These are phyloP conservation scores for Ctenopoma multispine DNA, from an alignment of 2,797 vertebrate species.

Conservation along the genomic window DNA sequence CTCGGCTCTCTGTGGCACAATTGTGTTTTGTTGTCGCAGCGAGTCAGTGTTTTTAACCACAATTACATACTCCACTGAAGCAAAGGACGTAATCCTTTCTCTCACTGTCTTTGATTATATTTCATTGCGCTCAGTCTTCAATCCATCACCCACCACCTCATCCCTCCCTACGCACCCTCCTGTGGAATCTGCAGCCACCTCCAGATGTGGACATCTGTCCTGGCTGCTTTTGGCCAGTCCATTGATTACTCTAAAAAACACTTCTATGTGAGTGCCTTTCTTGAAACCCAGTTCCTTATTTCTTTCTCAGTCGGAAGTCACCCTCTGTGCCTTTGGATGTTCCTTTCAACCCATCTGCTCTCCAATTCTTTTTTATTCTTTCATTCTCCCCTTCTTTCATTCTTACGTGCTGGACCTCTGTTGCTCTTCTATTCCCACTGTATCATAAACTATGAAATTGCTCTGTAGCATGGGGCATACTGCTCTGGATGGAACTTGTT, in stretches of 20 bases:
- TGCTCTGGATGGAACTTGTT: slow-evolving; percentile 48
- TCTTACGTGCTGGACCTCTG: slow-evolving; percentile 28
- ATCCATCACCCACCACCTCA: slow-evolving; percentile 8
- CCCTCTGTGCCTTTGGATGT: slow-evolving; percentile 37
- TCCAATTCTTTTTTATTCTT: slow-evolving; percentile 40
- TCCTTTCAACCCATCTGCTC: slow-evolving; percentile 47
- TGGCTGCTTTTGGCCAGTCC: slow-evolving; percentile 9
- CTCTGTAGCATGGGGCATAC: slow-evolving; percentile 8
- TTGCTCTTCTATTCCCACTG: slow-evolving; percentile 25
- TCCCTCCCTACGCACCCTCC: not conserved
- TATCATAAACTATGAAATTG: slow-evolving; percentile 47
- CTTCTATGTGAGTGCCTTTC: slow-evolving; percentile 2
- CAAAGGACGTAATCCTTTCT: slow-evolving; percentile 77
- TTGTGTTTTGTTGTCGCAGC: slow-evolving; percentile 73
- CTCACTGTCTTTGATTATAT: slow-evolving; percentile 74
- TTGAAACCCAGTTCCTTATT: slow-evolving; percentile 25
- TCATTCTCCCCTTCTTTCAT: slow-evolving; percentile 25
- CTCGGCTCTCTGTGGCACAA: slow-evolving; percentile 58
- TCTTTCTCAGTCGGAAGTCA: slow-evolving; percentile 10
- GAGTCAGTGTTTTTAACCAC: slow-evolving; percentile 54
- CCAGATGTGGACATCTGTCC: slow-evolving; percentile 28
- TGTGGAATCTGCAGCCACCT: slow-evolving; percentile 36
- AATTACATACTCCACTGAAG: slow-evolving; percentile 84
- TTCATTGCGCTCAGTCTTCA: slow-evolving; percentile 71
- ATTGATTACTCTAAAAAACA: not conserved